Evolutionary conservation across 2,797 vertebrate species (phyloP).

Genomic region (Bovichtus variegatus): DNA sequence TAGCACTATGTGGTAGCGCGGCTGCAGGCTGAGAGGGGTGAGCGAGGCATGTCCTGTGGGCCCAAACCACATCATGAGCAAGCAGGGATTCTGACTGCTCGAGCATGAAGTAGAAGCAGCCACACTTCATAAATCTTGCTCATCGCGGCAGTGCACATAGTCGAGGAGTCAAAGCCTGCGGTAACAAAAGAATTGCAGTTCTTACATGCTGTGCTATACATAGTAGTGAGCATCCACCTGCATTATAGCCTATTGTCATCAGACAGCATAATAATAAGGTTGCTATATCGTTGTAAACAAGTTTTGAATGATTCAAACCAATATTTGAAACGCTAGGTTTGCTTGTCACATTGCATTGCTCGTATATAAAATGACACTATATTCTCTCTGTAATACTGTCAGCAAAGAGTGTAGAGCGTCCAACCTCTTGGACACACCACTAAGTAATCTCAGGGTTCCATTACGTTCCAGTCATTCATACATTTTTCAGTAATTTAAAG

Average conservation of each 20-base stretch:
- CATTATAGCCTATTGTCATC: conserved; percentile 13
- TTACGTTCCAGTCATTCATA: conserved; percentile 43
- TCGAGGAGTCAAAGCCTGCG: conserved; percentile 55
- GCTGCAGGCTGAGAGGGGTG: conserved; percentile 29
- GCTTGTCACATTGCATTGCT: background rate
- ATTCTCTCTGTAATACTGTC: conserved; percentile 11
- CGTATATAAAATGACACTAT: background rate
- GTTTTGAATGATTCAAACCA: conserved; percentile 17
- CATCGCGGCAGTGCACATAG: conserved; percentile 50
- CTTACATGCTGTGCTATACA: conserved; percentile 40
- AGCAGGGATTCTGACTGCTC: conserved; percentile 65
- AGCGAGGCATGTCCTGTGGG: conserved; percentile 62
- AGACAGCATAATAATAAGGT: conserved; percentile 7
- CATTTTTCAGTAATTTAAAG: conserved; percentile 52
- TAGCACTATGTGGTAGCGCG: conserved; percentile 28
- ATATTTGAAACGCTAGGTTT: conserved; percentile 17
- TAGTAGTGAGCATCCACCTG: conserved; percentile 13
- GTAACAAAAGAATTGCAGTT: conserved; percentile 42
- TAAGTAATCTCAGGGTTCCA: conserved; percentile 29
- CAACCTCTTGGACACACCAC: conserved; percentile 14
- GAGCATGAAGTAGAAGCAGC: conserved; percentile 75
- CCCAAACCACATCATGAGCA: conserved; percentile 66
- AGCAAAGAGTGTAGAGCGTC: background rate
- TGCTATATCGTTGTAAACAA: conserved; percentile 5
- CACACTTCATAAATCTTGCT: conserved; percentile 77